Conservation (phyloP, 2,113 vertebrate species). For the Cyprinodon variegatus region DNA sequence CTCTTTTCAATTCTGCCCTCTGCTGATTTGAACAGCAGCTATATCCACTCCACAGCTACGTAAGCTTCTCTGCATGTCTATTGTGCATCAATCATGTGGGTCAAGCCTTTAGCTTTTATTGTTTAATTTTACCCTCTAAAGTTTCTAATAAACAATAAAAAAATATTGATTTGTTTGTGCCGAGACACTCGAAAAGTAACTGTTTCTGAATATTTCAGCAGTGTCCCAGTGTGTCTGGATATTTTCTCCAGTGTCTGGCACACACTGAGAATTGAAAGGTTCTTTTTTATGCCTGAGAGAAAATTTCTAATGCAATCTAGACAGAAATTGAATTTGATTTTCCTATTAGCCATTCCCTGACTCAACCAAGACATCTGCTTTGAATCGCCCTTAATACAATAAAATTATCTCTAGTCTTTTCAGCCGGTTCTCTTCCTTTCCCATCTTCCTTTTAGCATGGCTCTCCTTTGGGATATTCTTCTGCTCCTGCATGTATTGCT, state of each 20-base stretch:
- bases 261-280: conserved; percentile 54
- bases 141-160: neutral
- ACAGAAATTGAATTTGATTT: conserved; percentile 64
- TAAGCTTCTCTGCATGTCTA: neutral
- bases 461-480: conserved; percentile 16
- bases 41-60: neutral
- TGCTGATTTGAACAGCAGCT: neutral
- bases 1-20: neutral
- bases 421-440: conserved; percentile 27
- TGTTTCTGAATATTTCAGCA: conserved; percentile 33
- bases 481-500: neutral
- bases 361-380: conserved; percentile 65
- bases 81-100: neutral
- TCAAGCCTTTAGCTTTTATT: neutral
- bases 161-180: neutral
- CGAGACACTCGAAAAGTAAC: neutral
- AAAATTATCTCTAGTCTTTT: conserved; percentile 40
- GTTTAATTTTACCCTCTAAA: neutral
- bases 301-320: conserved; percentile 62
- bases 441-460: conserved; percentile 11
- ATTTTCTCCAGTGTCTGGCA: conserved; percentile 39
- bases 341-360: conserved; percentile 57
- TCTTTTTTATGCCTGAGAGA: conserved; percentile 53
- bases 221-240: conserved; percentile 13
- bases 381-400: conserved; percentile 52